Percentiles rank a stretch among this genome's conserved stretches.
Evolutionary conservation across 2,888 invertebrate genomes (phyloP).

Genomic region (Drosophila picticornis): DNA sequence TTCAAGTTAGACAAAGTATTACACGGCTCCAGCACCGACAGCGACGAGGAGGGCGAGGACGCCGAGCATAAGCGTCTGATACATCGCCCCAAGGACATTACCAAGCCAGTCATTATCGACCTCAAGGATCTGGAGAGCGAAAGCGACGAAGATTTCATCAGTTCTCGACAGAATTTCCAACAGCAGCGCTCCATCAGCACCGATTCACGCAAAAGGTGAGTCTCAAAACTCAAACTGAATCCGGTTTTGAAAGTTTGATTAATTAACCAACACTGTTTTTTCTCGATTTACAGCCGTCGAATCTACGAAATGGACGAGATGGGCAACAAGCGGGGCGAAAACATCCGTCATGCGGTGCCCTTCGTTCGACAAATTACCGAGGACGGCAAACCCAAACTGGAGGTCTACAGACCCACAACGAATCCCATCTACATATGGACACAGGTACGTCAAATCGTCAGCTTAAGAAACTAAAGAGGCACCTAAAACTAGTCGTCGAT

Average conservation of each 20-base stretch:
- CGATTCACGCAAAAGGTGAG: constrained; percentile 87
- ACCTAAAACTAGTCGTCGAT: neutral
- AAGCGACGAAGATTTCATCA: constrained; percentile 86
- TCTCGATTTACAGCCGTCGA: constrained; percentile 76
- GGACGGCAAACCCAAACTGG: constrained; percentile 87
- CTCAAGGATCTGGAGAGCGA: constrained; percentile 85
- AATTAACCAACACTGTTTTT: constrained; percentile 18
- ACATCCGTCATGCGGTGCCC: constrained; percentile 87
- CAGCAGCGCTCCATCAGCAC: constrained; percentile 88
- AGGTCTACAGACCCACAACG: constrained; percentile 87
- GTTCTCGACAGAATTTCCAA: constrained; percentile 88
- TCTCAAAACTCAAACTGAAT: neutral
- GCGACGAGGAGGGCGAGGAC: constrained; percentile 84
- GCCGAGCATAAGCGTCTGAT: constrained; percentile 84
- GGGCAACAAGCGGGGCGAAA: constrained; percentile 87
- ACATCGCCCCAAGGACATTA: constrained; percentile 84
- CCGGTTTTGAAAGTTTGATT: neutral
- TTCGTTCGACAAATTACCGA: constrained; percentile 88
- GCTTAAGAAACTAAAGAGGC: neutral
- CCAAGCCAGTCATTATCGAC: constrained; percentile 85
- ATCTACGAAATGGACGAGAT: constrained; percentile 88
- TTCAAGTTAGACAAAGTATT: constrained; percentile 85
- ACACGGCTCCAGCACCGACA: constrained; percentile 83
- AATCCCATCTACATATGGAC: constrained; percentile 86
- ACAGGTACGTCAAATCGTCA: constrained; percentile 83